phyloP scores from a whole-genome alignment of 2,113 vertebrate genomes.

The Dasypus novemcinctus region DNA sequence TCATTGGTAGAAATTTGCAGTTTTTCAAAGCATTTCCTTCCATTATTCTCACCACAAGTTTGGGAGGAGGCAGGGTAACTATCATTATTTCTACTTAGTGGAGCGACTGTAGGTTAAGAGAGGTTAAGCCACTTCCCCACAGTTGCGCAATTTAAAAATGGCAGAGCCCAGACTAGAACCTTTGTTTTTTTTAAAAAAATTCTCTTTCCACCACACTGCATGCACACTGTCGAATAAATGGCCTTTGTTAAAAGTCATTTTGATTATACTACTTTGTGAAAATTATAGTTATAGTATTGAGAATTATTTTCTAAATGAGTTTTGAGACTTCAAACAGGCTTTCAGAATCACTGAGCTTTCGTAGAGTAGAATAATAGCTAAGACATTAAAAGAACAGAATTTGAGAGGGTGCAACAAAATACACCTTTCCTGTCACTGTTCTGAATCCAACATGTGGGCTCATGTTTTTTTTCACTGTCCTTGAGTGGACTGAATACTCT shows the following conservation, averaged over 20 bases:
- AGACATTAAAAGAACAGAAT: background rate
- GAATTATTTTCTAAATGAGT: slow-evolving; percentile 6
- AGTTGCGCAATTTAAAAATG: background rate
- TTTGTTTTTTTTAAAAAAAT: background rate
- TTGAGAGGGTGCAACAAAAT: background rate
- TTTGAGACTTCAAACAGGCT: background rate
- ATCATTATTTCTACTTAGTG: background rate
- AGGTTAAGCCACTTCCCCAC: background rate
- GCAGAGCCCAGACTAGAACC: background rate
- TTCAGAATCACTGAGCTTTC: background rate
- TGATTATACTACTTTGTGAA: slow-evolving; percentile 37
- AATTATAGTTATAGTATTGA: slow-evolving; percentile 29
- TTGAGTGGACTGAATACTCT: background rate
- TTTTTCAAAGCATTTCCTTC: background rate
- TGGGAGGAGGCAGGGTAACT: background rate
- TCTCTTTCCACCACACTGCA: background rate
- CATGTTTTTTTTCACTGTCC: background rate
- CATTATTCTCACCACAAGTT: background rate
- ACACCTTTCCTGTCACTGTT: background rate
- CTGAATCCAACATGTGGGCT: background rate
- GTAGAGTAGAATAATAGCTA: background rate
- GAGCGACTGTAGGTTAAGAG: background rate
- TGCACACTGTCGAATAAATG: background rate
- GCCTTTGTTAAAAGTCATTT: background rate
- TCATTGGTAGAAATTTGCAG: background rate